Percentiles rank a stretch among this genome's conserved stretches.
These are phyloP conservation scores for Myopa tessellatipennis DNA, from an alignment of 2,888 invertebrate genomes.

Conservation along the genomic window DNA sequence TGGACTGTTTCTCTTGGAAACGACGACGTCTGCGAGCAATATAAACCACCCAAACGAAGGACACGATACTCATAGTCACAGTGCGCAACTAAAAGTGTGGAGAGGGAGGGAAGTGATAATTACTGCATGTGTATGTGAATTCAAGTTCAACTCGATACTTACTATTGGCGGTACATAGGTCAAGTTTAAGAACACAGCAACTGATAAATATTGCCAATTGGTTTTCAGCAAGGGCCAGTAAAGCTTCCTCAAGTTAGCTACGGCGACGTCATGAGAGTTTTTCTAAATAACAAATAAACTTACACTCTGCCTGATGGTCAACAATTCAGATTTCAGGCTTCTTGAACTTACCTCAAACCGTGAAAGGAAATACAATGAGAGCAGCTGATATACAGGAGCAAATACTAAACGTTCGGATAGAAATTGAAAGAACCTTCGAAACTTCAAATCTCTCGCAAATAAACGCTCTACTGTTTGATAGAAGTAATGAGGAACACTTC, in stretches of 20 bases:
- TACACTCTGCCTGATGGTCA: background rate
- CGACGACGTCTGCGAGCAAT: slow-evolving; percentile 77
- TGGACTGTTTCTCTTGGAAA: slow-evolving; percentile 54
- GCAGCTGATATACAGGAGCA: slow-evolving; percentile 78
- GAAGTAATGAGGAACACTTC: slow-evolving; percentile 83
- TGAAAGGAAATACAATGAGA: slow-evolving; percentile 79
- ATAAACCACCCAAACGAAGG: slow-evolving; percentile 83
- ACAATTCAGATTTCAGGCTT: background rate
- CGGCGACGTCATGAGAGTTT: slow-evolving; percentile 75
- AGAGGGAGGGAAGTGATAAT: background rate
- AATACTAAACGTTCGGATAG: slow-evolving; percentile 79
- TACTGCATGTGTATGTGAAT: background rate
- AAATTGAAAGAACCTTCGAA: slow-evolving; percentile 72
- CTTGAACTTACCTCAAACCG: slow-evolving; percentile 73
- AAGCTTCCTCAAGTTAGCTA: slow-evolving; percentile 73
- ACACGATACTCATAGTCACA: slow-evolving; percentile 80
- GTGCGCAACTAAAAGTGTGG: slow-evolving; percentile 76
- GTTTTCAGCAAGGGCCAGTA: slow-evolving; percentile 77
- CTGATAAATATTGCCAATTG: slow-evolving; percentile 82
- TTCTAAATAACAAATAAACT: slow-evolving; percentile 68
- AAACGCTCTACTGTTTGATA: slow-evolving; percentile 74
- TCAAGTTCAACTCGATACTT: slow-evolving; percentile 33
- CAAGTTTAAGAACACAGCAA: slow-evolving; percentile 80
- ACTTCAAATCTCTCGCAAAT: slow-evolving; percentile 72
- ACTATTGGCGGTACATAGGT: slow-evolving; percentile 84